Evolutionary conservation across 2,797 vertebrate genomes (phyloP), one percentile per base, ranked within the genome.

Genomic region (Rhyacichthys aspro): DNA sequence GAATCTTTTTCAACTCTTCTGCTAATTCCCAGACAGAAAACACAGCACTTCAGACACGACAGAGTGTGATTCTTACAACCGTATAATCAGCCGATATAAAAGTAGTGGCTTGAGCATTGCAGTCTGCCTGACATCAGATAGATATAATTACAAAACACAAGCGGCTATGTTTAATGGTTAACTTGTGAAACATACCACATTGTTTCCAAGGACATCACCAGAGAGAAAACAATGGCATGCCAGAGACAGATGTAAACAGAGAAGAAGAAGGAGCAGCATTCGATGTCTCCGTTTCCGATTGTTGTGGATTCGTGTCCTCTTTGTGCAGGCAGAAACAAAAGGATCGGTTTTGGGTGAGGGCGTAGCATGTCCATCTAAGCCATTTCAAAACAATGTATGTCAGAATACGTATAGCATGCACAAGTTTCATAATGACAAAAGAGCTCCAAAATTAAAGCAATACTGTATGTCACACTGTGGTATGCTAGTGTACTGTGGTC

Each of bases 11-110:
- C 72, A 74, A 72, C 46, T 33, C 36, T 47, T 70, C 58, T 54
- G 43, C 67, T 75, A 65, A 83, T 78, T 82, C 45, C n/a, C 44
- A 70, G 57, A 87, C 75, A 70, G 74, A 82, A 59, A 41, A 57
- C 34, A 48, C 45, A 84, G 75, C 76, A 71, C 62, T 77, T 74
- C 59, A 83, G 75, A 84, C 76, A 84, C 45, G 47, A 69, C 83
- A 78, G 79, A 82, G 73, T 63, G 54, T 59, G 72, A 81, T 83
- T 59, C 71, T 64, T 55, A 79, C 79, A 85, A 94, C 89, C 91
- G 92, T 94, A 93, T 94, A 96, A 96, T 95, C 93, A 95, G 90
- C 89, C 82, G 90, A 89, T 89, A 90, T 86, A 91, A 88, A 88
- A 93, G 90, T 92, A 92, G 88, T 90, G 89, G 86, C 90, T 88